Conservation (phyloP, 1,140 invertebrate genomes). For the Rhagoletis pomonella region DNA sequence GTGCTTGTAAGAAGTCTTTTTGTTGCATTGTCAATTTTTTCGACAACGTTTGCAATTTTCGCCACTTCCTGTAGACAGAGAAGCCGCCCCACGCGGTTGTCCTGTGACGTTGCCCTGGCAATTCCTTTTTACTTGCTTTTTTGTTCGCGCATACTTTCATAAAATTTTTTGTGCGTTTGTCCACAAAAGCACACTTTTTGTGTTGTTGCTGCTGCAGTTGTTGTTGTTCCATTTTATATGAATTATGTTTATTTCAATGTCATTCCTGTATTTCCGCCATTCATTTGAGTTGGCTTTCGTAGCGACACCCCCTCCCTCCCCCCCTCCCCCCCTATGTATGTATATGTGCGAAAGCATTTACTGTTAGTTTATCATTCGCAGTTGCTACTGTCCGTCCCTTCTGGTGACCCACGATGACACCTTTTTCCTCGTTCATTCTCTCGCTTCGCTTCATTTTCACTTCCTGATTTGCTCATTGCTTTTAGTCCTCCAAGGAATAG, state of each 20-base stretch:
- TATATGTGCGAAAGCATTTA: not conserved
- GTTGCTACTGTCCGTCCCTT: not conserved
- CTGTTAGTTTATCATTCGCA: not conserved
- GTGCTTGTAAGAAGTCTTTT: not conserved
- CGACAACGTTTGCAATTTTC: slow-evolving; percentile 47
- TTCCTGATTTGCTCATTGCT: not conserved
- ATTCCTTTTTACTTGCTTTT: not conserved
- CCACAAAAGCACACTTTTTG: too few species aligned
- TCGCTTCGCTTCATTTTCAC: not conserved
- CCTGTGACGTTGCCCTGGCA: not conserved
- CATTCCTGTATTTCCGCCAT: slow-evolving; percentile 13
- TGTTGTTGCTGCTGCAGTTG: not conserved
- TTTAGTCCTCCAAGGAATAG: not conserved
- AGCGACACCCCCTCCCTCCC: not conserved
- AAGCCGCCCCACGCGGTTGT: slow-evolving; percentile 12
- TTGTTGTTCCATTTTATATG: slow-evolving; percentile 25
- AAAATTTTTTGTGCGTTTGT: not conserved
- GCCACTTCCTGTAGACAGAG: slow-evolving; percentile 35
- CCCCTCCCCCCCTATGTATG: not conserved
- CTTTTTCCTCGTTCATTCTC: not conserved
- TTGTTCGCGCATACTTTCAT: not conserved
- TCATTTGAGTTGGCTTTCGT: not conserved
- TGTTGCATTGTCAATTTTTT: slow-evolving; percentile 34
- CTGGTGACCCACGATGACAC: not conserved
- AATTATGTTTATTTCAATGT: slow-evolving; percentile 50